phyloP scores from a whole-genome alignment of 2,797 vertebrate genomes.

The Enteromius thamalakanensis region DNA sequence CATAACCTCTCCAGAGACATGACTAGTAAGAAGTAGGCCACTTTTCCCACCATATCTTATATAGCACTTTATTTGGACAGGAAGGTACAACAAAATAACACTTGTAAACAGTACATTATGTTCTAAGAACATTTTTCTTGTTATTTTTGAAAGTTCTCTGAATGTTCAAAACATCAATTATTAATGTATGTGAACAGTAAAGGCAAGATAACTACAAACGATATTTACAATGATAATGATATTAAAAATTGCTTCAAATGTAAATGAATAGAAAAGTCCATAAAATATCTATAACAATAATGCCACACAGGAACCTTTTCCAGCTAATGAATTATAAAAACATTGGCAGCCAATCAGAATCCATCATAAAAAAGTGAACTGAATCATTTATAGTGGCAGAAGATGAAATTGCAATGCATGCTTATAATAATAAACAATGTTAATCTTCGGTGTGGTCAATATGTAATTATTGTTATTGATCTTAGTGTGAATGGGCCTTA shows the following conservation, averaged over 20 bases:
- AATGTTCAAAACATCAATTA: not conserved
- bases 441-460: not conserved
- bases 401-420: not conserved
- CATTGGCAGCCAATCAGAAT: not conserved
- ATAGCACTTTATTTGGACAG: constrained; percentile 33
- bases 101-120: constrained; percentile 4
- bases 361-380: not conserved
- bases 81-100: constrained; percentile 28
- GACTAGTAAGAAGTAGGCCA: constrained; percentile 10
- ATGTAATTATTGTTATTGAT: not conserved
- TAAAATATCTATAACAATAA: not conserved
- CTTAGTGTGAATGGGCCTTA: not conserved
- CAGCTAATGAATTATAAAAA: not conserved
- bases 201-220: not conserved
- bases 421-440: not conserved
- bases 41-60: constrained; percentile 36
- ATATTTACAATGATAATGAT: not conserved
- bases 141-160: not conserved
- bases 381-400: not conserved
- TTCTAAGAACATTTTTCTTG: not conserved
- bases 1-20: constrained; percentile 24
- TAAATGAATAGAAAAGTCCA: not conserved
- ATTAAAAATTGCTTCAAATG: not conserved
- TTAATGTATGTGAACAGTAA: not conserved
- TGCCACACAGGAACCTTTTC: not conserved